Evolutionary conservation across 2,888 invertebrate genomes (phyloP), one percentile per base, ranked within the genome.

Genomic region (Tachina lurida): DNA sequence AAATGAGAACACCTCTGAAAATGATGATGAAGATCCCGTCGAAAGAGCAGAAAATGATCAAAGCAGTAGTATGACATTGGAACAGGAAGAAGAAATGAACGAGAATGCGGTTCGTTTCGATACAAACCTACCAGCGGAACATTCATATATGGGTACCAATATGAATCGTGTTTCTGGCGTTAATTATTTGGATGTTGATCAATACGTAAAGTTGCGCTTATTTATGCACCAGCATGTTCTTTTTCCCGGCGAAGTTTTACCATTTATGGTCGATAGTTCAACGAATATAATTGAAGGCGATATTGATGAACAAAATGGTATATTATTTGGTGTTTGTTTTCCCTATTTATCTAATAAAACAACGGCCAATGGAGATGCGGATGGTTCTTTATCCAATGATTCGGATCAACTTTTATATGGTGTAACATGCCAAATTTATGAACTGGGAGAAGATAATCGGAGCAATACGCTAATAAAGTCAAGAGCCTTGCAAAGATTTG

Each of bases 161-260:
- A 88, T 95, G 90, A 95, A 95, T 89, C 95, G 95, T 63, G 92
- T 95, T 3, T 93, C 94, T 10, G 96, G 96, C 1, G 93, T 95
- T n/a, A 95, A 95, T 47, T 93, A 96, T 83, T 91, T 95, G 67
- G 95, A 95, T 87, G 93, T 94, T 60, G 94, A 93, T 56, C 92
- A 93, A 79, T 90, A 92, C 17, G 93, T 94, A 77, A 92, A 93
- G 31, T 90, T 96, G 83, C 95, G 95, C 7, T 90, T 96, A 67
- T 93, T 95, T 49, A 92, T 94, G 63, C 93, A 95, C 83, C 94
- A 94, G 58, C 93, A 95, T 65, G 93, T 96, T 70, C 94, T 97
- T 17, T 95, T 97, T 87, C 97, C 97, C 10, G 97, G 97, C 2
- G 97, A 97, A 92, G 96, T 95, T 1, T 92, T 97, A 39, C 97